Base-by-base conservation (phyloP, 2,797 vertebrate species). In the Sebastes umbrosus region DNA sequence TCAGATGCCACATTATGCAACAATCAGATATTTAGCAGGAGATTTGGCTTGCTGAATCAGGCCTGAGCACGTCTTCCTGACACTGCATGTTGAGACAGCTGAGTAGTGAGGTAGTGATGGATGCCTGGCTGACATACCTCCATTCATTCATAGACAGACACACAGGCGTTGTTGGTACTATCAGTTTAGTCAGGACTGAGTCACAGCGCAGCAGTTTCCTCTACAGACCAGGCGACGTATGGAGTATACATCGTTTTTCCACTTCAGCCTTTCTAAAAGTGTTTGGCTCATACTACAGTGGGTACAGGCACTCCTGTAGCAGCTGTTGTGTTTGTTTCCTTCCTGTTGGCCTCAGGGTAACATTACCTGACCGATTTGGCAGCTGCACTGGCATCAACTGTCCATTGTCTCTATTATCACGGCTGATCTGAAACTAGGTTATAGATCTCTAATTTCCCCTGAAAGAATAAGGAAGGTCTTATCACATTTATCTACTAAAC, bases 71-170 rank as follows among this genome's bases (percentile, higher is more conserved):
- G 55, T 84, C 57, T 52, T 63, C 34, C 73, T 77, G 71, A 84
- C 57, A 1, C 77, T 73, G 62, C 84, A 65, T 67, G 79, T 79
- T 70, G 70, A 76, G 82, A 84, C 87, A 73, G 24, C 69, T 81
- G 58, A 27, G 69, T 20, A 32, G 66, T 39, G 65, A 58, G 46
- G 63, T 55, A 34, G 73, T 69, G 58, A 65, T 79, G 60, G 32
- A 66, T 34, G 81, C 36, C 36, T 39, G 36, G 36, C 73, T 74
- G 79, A 29, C 8, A 36, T 32, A 6, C 57, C 20, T 50, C 31
- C 57, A 70, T 73, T 83, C 60, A 75, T 71, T 84, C 60, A 80
- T 5, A 39, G 12, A 39, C 36, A 55, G 68, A 84, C 58, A 71
- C 39, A 39, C 31, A 29, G 66, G 16, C 27, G 8, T 62, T 59